These are phyloP conservation scores for Leptinotarsa haldemani DNA, from an alignment of 2,888 invertebrate genomes.

Conservation along the genomic window DNA sequence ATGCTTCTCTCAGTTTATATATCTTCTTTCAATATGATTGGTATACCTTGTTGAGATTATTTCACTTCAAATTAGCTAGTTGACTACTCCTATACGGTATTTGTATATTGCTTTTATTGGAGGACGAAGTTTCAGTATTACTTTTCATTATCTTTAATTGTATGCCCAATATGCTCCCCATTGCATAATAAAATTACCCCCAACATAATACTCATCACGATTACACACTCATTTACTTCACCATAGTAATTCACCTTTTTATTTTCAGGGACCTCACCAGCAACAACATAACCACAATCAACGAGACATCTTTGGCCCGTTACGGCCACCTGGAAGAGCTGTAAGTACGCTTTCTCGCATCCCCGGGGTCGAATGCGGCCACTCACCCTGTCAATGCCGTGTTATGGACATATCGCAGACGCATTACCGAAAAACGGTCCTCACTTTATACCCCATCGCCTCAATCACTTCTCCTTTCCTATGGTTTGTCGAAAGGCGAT, in stretches of 20 bases:
- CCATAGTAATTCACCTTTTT: conserved; percentile 10
- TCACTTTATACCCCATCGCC: conserved; percentile 49
- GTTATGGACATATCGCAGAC: conserved; percentile 55
- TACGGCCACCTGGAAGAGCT: conserved; percentile 79
- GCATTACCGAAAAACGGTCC: conserved; percentile 54
- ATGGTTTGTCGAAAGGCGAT: not conserved
- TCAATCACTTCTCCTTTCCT: conserved; percentile 43
- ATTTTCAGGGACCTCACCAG: conserved; percentile 79
- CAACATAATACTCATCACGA: not conserved
- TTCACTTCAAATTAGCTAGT: no score
- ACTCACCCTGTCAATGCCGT: conserved; percentile 47
- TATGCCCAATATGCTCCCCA: not conserved
- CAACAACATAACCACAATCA: conserved; percentile 83
- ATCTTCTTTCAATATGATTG: no score
- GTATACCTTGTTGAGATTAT: no score
- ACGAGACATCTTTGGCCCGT: conserved; percentile 76
- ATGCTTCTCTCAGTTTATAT: no score
- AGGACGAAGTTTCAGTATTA: no score
- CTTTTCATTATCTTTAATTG: no score
- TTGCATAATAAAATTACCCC: not conserved
- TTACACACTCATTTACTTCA: not conserved
- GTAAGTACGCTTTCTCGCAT: conserved; percentile 69
- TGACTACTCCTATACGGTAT: no score
- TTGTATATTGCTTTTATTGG: no score
- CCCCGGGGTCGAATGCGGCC: conserved; percentile 28